Conservation (phyloP, 2,888 invertebrate species). For the Ceriagrion tenellum region DNA sequence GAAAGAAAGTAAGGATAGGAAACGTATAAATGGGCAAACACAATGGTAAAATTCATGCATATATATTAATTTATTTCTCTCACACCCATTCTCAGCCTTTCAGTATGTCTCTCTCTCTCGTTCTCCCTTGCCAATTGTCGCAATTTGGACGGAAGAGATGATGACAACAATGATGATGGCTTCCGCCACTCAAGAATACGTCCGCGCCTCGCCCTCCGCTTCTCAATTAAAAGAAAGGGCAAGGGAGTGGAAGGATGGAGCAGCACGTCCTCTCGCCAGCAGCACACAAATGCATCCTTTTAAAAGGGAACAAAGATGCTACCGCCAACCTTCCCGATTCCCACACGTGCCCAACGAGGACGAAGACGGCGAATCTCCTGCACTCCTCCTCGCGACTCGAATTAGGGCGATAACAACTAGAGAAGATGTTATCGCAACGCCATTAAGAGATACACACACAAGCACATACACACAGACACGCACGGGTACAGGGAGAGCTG, state of each 20-base stretch:
- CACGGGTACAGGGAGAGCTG: background rate
- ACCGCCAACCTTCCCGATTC: background rate
- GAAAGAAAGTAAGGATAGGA: too few relatives aligned
- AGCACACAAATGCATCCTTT: background rate
- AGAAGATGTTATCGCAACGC: background rate
- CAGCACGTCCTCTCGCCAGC: background rate
- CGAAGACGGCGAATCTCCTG: background rate
- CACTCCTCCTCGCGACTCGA: background rate
- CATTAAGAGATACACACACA: background rate
- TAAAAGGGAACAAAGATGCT: background rate
- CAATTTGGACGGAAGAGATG: conserved; percentile 35
- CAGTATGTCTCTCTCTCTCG: background rate
- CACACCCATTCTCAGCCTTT: background rate
- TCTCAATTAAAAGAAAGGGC: conserved; percentile 26
- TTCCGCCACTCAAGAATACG: conserved; percentile 25
- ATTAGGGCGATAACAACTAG: background rate
- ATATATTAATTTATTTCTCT: background rate
- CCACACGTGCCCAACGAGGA: background rate
- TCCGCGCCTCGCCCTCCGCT: background rate
- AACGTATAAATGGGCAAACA: too few relatives aligned
- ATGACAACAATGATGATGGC: background rate
- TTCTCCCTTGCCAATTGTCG: conserved; percentile 53
- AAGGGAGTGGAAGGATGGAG: background rate
- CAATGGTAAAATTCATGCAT: too few relatives aligned
- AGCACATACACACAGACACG: background rate